Conservation (phyloP, 2,888 invertebrate species). For the Rugalucina vietnamica region DNA sequence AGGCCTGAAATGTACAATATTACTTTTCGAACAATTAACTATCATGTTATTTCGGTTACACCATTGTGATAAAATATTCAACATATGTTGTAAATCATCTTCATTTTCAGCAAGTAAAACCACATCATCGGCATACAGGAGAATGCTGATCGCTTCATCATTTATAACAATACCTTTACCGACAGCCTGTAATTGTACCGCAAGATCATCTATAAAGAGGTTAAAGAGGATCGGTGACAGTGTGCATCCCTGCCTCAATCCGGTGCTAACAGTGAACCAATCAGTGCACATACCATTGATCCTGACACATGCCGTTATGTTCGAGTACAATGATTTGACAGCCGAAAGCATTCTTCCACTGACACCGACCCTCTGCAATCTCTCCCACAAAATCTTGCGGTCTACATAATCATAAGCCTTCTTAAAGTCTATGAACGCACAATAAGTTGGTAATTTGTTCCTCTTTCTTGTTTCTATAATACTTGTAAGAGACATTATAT, state of each 20-base stretch:
- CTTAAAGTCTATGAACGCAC: slow-evolving; percentile 19
- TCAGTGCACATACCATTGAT: slow-evolving; percentile 20
- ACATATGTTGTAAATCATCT: neutral
- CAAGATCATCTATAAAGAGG: slow-evolving; percentile 46
- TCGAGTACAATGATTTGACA: slow-evolving; percentile 24
- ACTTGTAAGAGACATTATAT: slow-evolving; percentile 16
- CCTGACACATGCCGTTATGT: slow-evolving; percentile 30
- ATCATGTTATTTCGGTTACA: neutral
- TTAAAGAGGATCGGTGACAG: slow-evolving; percentile 56
- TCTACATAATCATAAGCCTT: slow-evolving; percentile 42
- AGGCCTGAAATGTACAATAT: neutral
- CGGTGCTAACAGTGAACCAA: slow-evolving; percentile 41
- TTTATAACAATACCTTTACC: slow-evolving; percentile 33
- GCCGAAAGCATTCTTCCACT: slow-evolving; percentile 19
- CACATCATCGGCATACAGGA: slow-evolving; percentile 45
- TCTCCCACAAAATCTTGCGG: slow-evolving; percentile 20
- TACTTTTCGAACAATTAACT: neutral
- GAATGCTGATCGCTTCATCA: slow-evolving; percentile 32
- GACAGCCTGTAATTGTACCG: slow-evolving; percentile 22
- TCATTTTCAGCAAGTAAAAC: slow-evolving; percentile 17
- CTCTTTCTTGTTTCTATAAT: slow-evolving; percentile 18
- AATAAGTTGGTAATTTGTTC: slow-evolving; percentile 13
- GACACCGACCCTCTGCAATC: slow-evolving; percentile 6
- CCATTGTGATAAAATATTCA: neutral
- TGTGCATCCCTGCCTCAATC: slow-evolving; percentile 48